Base-by-base conservation (phyloP, 2,797 vertebrate genomes). In the Melanotaenia pygmaea region DNA sequence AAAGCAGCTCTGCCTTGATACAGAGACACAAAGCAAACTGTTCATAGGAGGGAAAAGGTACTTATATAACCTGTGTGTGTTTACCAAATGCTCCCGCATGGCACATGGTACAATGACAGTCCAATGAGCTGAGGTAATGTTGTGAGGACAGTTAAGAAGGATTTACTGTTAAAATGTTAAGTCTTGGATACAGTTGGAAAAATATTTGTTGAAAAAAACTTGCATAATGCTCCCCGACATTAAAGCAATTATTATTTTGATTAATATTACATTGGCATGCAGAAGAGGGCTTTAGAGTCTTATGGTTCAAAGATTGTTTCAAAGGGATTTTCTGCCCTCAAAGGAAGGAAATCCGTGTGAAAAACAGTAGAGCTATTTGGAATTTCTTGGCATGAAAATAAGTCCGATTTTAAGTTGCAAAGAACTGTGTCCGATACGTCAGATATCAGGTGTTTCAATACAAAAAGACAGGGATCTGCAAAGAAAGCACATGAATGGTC, bases 31-130 rank as follows among this genome's bases (percentile, higher is more conserved):
- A 89, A 90, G 83, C 86, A 88, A 87, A 82, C 67, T 30, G 68
- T 85, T 79, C 81, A 90, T 80, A 87, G 77, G 81, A 61, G 16
- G 70, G 54, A 78, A 68, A 74, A 79, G 51, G 45, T 59, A 53
- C 73, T 91, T 91, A 82, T 74, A 81, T 90, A 92, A 91, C 87
- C 11, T 30, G 51, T 50, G 72, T 30, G 30, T 85, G 88, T 91
- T 88, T 87, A 87, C 78, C 9, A 11, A 80, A 75, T 5, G 37
- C 79, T 75, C 87, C 83, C 26, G 53, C 79, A 74, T 54, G 70
- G 50, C 75, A 64, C 72, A 66, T 45, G 2, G 58, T 61, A 34
- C 22, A 74, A 22, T 6, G 13, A 43, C 62, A 43, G 74, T 70
- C 59, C 53, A n/a, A 61, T 71, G 82, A 81, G 63, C 82, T 77